A percentile compares a stretch with the other conserved stretches of the same genome.
Evolutionary conservation across 2,888 invertebrate species (phyloP).

Genomic region (Plebejus argus): DNA sequence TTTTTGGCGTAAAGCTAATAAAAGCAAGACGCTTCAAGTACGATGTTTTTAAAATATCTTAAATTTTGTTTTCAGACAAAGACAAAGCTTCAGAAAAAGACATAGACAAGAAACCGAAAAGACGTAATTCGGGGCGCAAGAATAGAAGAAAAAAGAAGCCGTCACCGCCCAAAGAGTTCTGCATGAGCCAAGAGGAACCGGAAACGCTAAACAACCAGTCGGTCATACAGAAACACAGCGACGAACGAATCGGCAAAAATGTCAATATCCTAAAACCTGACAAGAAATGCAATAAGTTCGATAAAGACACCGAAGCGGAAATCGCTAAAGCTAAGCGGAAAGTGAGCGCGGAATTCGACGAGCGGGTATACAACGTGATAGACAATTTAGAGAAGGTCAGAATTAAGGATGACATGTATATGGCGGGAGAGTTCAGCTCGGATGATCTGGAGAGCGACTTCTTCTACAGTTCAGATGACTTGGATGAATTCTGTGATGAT

Average conservation of each 20-base stretch:
- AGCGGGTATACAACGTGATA: slow-evolving; percentile 62
- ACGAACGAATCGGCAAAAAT: slow-evolving; percentile 63
- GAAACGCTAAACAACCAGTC: slow-evolving; percentile 51
- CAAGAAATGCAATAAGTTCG: slow-evolving; percentile 10
- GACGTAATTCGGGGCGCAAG: slow-evolving; percentile 64
- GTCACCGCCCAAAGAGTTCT: slow-evolving; percentile 59
- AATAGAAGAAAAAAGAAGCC: slow-evolving; percentile 64
- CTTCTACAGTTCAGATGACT: slow-evolving; percentile 64
- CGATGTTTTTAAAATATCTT: too few relatives aligned
- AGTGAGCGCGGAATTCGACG: slow-evolving; percentile 43
- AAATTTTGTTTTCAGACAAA: slow-evolving; percentile 38
- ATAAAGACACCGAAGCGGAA: background rate
- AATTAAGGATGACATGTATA: slow-evolving; percentile 65
- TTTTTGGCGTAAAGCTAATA: too few relatives aligned
- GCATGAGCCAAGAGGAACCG: slow-evolving; percentile 38
- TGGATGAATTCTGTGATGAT: slow-evolving; percentile 62
- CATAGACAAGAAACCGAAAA: slow-evolving; percentile 57
- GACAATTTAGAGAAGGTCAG: slow-evolving; percentile 67
- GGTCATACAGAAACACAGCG: slow-evolving; percentile 49
- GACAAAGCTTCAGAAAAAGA: slow-evolving; percentile 48
- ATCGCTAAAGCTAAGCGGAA: slow-evolving; percentile 26
- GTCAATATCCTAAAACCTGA: slow-evolving; percentile 58
- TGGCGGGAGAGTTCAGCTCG: slow-evolving; percentile 62
- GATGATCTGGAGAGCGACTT: slow-evolving; percentile 64
- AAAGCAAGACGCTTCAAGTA: too few relatives aligned